Conservation (phyloP, 2,797 vertebrate species). For the Lerista edwardsae region DNA sequence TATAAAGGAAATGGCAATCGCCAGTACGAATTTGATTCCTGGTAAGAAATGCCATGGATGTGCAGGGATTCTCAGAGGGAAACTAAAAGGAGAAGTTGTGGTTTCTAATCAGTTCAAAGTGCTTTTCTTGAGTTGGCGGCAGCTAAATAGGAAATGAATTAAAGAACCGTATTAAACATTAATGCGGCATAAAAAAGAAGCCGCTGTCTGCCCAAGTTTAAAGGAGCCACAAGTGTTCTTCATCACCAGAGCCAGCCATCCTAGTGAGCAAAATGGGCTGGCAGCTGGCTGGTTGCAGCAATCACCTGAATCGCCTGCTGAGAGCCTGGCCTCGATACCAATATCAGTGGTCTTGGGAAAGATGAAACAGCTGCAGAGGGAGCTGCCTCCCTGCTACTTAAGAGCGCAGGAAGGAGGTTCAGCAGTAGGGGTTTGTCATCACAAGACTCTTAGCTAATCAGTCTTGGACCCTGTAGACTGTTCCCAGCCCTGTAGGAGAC, state of each 20-base stretch:
- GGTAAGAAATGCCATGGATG: slow-evolving; percentile 30
- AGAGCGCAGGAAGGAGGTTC: neutral
- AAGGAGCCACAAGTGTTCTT: slow-evolving; percentile 34
- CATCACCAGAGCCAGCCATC: slow-evolving; percentile 7
- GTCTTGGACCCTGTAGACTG: neutral
- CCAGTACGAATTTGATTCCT: slow-evolving; percentile 22
- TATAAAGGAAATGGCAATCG: neutral
- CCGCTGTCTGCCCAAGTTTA: slow-evolving; percentile 7
- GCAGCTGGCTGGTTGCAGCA: slow-evolving; percentile 6
- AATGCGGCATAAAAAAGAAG: neutral
- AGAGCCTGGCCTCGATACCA: neutral
- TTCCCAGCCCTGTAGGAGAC: no score
- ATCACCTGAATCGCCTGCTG: slow-evolving; percentile 4
- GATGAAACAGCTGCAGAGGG: neutral
- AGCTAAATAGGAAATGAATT: slow-evolving; percentile 18
- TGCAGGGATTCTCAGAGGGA: slow-evolving; percentile 16
- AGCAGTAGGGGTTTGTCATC: neutral
- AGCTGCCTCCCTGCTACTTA: neutral
- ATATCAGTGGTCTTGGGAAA: neutral
- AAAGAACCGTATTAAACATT: neutral
- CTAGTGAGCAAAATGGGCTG: slow-evolving; percentile 1
- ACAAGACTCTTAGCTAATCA: neutral
- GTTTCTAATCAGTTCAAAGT: slow-evolving; percentile 20
- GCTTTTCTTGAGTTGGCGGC: slow-evolving; percentile 15
- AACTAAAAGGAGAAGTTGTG: slow-evolving; percentile 27